phyloP scores from a whole-genome alignment of 2,113 vertebrate species.

The Microtus montanus region DNA sequence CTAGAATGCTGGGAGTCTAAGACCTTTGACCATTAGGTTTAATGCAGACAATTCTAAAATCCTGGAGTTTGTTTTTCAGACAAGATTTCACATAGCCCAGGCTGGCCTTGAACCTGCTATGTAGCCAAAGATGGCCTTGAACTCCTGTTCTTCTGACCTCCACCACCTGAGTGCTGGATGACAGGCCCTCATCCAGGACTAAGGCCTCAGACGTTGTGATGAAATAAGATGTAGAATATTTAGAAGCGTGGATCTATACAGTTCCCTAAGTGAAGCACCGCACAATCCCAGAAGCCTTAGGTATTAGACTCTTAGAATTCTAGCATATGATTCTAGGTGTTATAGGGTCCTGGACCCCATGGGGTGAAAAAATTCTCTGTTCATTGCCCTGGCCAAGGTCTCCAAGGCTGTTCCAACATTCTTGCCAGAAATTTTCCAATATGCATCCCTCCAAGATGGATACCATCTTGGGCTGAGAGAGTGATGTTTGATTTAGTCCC shows the following conservation, averaged over 20 bases:
- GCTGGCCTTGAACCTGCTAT: not conserved
- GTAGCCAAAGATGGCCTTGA: not conserved
- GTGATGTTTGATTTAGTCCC: not conserved
- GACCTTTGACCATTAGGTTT: not conserved
- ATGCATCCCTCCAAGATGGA: not conserved
- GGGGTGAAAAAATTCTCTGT: not conserved
- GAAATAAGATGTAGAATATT: not conserved
- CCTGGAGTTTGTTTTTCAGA: not conserved
- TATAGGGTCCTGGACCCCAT: not conserved
- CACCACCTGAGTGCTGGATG: not conserved
- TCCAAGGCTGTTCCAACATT: not conserved
- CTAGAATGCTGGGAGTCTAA: not conserved
- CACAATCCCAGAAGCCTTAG: not conserved
- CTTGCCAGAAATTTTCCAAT: conserved; percentile 57
- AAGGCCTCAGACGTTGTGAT: not conserved
- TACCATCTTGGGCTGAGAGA: not conserved
- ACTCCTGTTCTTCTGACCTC: not conserved
- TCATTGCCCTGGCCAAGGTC: not conserved
- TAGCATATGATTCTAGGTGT: not conserved
- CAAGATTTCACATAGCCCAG: not conserved
- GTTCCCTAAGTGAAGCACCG: not conserved
- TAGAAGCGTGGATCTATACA: not conserved
- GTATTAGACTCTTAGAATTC: not conserved
- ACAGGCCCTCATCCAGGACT: not conserved
- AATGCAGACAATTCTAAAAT: not conserved